phyloP scores from a whole-genome alignment of 2,797 vertebrate genomes.

The Argentina silus region DNA sequence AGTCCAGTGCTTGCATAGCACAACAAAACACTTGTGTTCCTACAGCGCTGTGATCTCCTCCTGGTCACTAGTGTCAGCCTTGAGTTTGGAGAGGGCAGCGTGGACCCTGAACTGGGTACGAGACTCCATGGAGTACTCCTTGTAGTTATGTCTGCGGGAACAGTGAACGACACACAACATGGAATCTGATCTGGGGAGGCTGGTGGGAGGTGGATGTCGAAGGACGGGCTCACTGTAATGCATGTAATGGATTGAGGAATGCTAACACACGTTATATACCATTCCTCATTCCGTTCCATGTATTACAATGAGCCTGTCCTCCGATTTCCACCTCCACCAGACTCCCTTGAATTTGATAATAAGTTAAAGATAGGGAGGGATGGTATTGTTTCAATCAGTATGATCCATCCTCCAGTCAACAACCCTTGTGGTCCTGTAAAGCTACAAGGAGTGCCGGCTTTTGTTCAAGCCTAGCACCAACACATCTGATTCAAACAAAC shows the following conservation, averaged over 20 bases:
- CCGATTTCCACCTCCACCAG: no score
- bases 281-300: no score
- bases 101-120: constrained; percentile 86
- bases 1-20: neutral
- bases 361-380: no score
- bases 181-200: neutral
- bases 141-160: constrained; percentile 82
- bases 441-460: no score
- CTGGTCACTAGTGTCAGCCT: constrained; percentile 73
- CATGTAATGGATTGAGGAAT: no score
- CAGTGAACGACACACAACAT: constrained; percentile 3
- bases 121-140: constrained; percentile 88
- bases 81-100: constrained; percentile 83
- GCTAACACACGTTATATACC: no score
- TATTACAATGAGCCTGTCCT: no score
- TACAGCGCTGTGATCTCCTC: constrained; percentile 70
- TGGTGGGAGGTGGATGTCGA: no score
- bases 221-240: no score
- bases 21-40: constrained; percentile 4
- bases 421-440: neutral
- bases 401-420: neutral
- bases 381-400: neutral
- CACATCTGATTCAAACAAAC: neutral
- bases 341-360: no score
- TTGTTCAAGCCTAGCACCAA: no score